Conservation (phyloP, 1,140 invertebrate genomes). For the Gryon sp. region DNA sequence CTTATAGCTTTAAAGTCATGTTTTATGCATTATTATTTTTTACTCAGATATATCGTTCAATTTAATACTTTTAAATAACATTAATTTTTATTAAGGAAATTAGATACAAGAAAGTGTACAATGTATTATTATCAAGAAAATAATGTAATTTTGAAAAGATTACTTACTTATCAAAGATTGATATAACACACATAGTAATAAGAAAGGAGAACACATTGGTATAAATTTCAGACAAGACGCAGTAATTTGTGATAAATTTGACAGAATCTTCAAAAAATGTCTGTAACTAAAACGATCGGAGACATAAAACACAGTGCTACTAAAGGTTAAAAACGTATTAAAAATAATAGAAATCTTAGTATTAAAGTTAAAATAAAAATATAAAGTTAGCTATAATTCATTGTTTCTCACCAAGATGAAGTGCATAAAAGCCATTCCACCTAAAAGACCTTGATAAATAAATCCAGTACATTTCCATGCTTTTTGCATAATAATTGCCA, state of each 20-base stretch:
- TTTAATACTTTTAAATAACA: conserved; percentile 13
- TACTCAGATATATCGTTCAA: no score
- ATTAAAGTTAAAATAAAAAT: neutral
- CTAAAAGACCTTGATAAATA: conserved; percentile 75
- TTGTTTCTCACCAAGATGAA: conserved; percentile 70
- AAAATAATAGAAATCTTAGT: conserved; percentile 12
- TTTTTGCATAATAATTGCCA: conserved; percentile 71
- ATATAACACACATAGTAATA: conserved; percentile 68
- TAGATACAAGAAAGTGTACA: neutral
- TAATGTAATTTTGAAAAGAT: conserved; percentile 5
- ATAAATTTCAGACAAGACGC: conserved; percentile 70
- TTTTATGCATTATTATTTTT: conserved; percentile 13
- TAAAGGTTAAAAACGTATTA: neutral
- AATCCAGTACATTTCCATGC: conserved; percentile 69
- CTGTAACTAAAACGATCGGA: conserved; percentile 64
- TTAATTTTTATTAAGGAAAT: neutral
- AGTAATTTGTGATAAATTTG: conserved; percentile 65
- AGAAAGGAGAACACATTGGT: conserved; percentile 72
- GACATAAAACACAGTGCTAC: neutral
- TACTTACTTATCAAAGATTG: conserved; percentile 73
- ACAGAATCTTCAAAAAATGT: conserved; percentile 64
- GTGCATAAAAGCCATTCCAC: conserved; percentile 75
- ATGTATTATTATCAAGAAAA: neutral
- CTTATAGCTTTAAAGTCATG: conserved; percentile 27
- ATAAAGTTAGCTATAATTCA: conserved; percentile 15